phyloP scores from a whole-genome alignment of 1,140 invertebrate genomes.

The Caenorhabditis remanei region DNA sequence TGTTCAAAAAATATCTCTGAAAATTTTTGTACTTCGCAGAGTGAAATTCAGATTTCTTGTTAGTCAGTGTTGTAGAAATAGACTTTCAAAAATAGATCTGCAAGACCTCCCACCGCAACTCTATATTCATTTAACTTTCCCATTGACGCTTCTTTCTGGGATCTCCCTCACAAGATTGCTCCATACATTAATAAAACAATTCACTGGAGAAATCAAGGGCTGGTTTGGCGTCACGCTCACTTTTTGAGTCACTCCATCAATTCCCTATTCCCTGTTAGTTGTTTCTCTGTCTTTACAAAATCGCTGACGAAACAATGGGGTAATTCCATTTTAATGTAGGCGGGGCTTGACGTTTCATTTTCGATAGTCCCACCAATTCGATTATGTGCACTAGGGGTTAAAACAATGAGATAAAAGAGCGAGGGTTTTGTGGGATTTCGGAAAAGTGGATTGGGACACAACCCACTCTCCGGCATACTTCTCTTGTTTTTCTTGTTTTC shows the following conservation, averaged over 20 bases:
- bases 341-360: conserved; percentile 33
- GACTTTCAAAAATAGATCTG: too few relatives aligned
- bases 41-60: too few relatives aligned
- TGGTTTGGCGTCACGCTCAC: conserved; percentile 29
- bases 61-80: too few relatives aligned
- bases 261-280: background rate
- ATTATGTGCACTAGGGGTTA: background rate
- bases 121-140: background rate
- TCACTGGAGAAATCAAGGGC: background rate
- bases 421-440: background rate
- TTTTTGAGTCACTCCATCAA: conserved; percentile 1
- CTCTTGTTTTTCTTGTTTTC: background rate
- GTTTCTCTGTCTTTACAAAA: background rate
- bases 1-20: too few relatives aligned
- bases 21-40: too few relatives aligned
- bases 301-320: conserved; percentile 24
- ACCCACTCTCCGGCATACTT: too few relatives aligned
- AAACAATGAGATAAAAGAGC: conserved; percentile 43
- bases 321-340: conserved; percentile 20
- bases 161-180: conserved; percentile 35
- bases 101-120: background rate
- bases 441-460: conserved; percentile 32
- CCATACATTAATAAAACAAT: conserved; percentile 31
- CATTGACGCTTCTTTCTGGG: background rate
- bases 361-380: background rate